Base-by-base conservation (phyloP, 2,113 vertebrate species). In the Scomber colias region DNA sequence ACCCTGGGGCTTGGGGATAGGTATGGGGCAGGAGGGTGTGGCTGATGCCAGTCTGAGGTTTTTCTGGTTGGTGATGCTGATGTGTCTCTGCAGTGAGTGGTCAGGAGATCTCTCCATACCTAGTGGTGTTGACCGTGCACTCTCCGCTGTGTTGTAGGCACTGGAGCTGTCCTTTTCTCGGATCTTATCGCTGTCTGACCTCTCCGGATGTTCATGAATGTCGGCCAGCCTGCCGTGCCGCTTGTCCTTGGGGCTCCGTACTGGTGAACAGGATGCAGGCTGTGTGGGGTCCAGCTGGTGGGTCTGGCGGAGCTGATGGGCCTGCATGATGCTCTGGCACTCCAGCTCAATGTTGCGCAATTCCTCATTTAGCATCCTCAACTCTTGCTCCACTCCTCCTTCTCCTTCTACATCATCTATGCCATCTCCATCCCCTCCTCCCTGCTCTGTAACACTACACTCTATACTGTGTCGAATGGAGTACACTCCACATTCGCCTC, bases 311-410 rank as follows among this genome's bases (percentile, higher is more conserved):
- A 97, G 95, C 70, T 90, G 94, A 81, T 98, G 97, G 11, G 97
- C 96, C 83, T 97, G 96, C 97, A 99, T 99, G 90, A 99, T 98
- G 76, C 94, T 99, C 92, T 98, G 97, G 90, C 98, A 99, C 82
- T 99, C 97, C 0, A 97, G 95, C 88, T 99, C 97, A 78, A 98
- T 98, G 81, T 91, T 99, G 48, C 96, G 94, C n/a, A 99, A 94
- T 71, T 99, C 98, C 76, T 99, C 97, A 3, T 99, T 99, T 14
- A 99, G 94, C 90, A 99, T 89, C 84, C 96, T 96, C 15, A 99
- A 94, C 92, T 99, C 98, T 9, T 97, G 96, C 63, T 97, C 96
- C 51, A 99, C 94, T 7, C 96, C 92, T 51, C 61, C 87, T 1
- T 19, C 86, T 50, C 46, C 86, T 11, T 56, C 86, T 0, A 67